Percentiles rank a stretch among this genome's conserved stretches.
phyloP scores from a whole-genome alignment of 1,140 invertebrate species.

The Drosophila grimshawi region DNA sequence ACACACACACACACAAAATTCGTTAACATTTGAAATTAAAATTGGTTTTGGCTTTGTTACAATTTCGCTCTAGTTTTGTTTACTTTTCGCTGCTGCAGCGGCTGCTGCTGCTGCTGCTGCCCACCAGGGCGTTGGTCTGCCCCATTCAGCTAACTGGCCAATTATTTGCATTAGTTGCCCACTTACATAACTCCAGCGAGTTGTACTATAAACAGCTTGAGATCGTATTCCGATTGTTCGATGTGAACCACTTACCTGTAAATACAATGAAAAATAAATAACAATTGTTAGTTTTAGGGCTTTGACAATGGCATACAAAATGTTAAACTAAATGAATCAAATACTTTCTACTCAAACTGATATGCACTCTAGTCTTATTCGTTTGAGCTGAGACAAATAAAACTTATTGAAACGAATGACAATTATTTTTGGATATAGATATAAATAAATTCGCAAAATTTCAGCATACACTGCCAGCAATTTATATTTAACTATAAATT shows the following conservation, averaged over 20 bases:
- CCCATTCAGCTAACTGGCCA: constrained; percentile 58
- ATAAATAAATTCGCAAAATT: no score
- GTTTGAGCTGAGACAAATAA: neutral
- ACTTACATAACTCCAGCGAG: constrained; percentile 63
- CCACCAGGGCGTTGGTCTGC: constrained; percentile 66
- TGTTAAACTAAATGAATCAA: neutral
- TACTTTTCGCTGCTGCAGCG: neutral
- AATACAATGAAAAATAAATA: constrained; percentile 36
- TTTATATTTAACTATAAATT: no score
- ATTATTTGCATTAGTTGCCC: constrained; percentile 67
- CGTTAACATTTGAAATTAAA: constrained; percentile 69
- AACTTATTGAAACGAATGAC: neutral
- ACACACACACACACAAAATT: constrained; percentile 46
- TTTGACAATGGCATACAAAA: constrained; percentile 6
- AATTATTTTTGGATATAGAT: no score
- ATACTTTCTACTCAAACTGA: neutral
- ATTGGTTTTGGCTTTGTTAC: constrained; percentile 64
- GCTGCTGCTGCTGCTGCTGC: neutral
- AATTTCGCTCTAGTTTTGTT: constrained; percentile 45
- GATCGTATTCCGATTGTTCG: constrained; percentile 20
- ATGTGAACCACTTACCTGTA: constrained; percentile 63
- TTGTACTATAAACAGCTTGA: constrained; percentile 2
- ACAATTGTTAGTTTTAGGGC: constrained; percentile 35
- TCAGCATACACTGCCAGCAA: no score
- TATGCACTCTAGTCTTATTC: neutral